phyloP scores from a whole-genome alignment of 2,113 vertebrate species.

The Sander vitreus region DNA sequence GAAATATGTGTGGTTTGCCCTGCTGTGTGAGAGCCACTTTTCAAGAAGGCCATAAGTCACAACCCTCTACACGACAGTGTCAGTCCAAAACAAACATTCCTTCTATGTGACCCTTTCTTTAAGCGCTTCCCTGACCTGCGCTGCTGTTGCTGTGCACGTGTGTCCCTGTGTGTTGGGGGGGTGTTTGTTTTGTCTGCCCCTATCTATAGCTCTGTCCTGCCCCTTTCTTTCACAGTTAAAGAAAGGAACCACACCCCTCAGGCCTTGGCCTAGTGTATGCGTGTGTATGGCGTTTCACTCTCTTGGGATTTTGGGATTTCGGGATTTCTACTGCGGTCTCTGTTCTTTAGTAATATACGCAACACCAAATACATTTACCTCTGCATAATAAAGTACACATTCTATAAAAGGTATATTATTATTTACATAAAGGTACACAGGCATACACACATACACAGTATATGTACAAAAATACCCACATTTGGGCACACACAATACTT shows the following conservation, averaged over 20 bases:
- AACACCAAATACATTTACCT: slow-evolving; percentile 10
- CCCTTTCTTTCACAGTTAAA: slow-evolving; percentile 79
- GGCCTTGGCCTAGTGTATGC: slow-evolving; percentile 53
- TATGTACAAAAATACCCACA: neutral
- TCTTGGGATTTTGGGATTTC: slow-evolving; percentile 68
- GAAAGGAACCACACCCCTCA: slow-evolving; percentile 80
- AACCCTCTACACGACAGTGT: slow-evolving; percentile 43
- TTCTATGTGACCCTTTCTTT: slow-evolving; percentile 45
- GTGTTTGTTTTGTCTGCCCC: slow-evolving; percentile 78
- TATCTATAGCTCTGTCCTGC: slow-evolving; percentile 75
- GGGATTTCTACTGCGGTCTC: slow-evolving; percentile 45
- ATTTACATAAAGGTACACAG: neutral
- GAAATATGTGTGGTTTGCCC: slow-evolving; percentile 4
- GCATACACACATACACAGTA: neutral
- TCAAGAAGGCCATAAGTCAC: slow-evolving; percentile 49
- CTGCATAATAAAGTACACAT: neutral
- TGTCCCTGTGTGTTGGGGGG: slow-evolving; percentile 26
- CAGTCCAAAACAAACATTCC: slow-evolving; percentile 62
- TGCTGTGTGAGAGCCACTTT: slow-evolving; percentile 11
- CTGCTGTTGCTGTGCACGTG: slow-evolving; percentile 19
- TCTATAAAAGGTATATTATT: neutral
- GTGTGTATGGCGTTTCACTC: slow-evolving; percentile 60
- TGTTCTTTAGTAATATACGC: slow-evolving; percentile 7
- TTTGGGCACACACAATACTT: neutral
- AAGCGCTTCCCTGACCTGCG: slow-evolving; percentile 52